Conservation (phyloP, 2,888 invertebrate genomes). For the Tachina grossa region DNA sequence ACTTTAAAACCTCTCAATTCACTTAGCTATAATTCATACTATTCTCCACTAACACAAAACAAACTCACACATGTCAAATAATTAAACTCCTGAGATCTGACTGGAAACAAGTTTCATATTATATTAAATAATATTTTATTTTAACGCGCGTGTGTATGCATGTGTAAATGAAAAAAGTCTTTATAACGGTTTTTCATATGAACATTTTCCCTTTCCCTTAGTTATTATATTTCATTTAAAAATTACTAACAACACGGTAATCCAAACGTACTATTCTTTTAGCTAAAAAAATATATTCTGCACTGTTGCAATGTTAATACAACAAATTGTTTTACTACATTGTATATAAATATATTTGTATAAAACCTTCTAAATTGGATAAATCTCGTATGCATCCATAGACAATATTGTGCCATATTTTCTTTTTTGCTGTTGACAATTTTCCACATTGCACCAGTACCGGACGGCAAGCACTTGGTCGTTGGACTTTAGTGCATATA, state of each 20-base stretch:
- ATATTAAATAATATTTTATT: conserved; percentile 3
- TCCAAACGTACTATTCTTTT: conserved; percentile 5
- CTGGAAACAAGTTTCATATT: conserved; percentile 1
- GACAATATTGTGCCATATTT: conserved; percentile 9
- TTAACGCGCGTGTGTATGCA: neutral
- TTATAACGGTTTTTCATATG: conserved; percentile 8
- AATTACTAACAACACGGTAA: conserved; percentile 22
- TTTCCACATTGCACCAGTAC: conserved; percentile 15
- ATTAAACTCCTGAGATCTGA: neutral
- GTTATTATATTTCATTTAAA: neutral
- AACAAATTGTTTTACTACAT: neutral
- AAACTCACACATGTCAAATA: neutral
- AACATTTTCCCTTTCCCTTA: conserved; percentile 3
- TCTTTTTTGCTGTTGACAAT: conserved; percentile 24
- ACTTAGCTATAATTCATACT: conserved; percentile 1
- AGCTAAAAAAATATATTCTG: neutral
- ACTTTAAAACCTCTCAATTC: neutral
- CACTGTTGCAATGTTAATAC: neutral
- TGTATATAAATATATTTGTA: neutral
- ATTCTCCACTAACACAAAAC: conserved; percentile 14
- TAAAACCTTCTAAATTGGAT: neutral
- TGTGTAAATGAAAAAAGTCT: neutral
- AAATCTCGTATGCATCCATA: neutral
- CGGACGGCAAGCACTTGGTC: neutral
- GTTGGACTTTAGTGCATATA: conserved; percentile 26